A percentile compares a stretch with the other conserved stretches of the same genome.
Conservation (phyloP, 2,888 invertebrate species). For the Hyalella azteca region DNA sequence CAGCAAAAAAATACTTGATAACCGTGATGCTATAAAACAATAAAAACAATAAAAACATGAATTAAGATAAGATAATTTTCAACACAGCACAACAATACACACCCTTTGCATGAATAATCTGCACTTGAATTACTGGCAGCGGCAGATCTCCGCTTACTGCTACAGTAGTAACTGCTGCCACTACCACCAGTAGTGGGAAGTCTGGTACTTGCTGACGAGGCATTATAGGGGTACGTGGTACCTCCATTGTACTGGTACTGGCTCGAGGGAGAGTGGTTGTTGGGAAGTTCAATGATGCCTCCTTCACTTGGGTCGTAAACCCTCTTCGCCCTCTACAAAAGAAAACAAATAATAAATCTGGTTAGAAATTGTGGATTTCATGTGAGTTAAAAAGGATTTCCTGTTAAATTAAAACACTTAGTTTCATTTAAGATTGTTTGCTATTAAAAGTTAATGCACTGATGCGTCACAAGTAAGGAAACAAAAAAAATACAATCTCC, state of each 20-base stretch:
- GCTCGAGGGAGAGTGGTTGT: neutral
- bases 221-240: neutral
- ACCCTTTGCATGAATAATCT: neutral
- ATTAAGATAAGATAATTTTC: neutral
- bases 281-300: neutral
- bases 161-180: neutral
- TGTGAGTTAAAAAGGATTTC: too few species aligned
- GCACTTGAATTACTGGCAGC: neutral
- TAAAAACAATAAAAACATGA: neutral
- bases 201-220: neutral
- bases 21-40: too few species aligned
- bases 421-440: too few species aligned
- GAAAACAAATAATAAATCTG: too few species aligned
- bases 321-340: slow-evolving; percentile 53
- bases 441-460: too few species aligned
- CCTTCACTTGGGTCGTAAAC: slow-evolving; percentile 57
- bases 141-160: neutral
- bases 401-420: too few species aligned
- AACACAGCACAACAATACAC: neutral
- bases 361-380: too few species aligned
- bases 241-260: neutral
- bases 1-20: too few species aligned
- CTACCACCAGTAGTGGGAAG: neutral
- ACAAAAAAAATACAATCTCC: too few species aligned
- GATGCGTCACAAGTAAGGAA: too few species aligned